These are phyloP conservation scores for roundworm (Caenorhabditis elegans) DNA, from an alignment of 1,140 invertebrate genomes.

Conservation along the genomic window DNA sequence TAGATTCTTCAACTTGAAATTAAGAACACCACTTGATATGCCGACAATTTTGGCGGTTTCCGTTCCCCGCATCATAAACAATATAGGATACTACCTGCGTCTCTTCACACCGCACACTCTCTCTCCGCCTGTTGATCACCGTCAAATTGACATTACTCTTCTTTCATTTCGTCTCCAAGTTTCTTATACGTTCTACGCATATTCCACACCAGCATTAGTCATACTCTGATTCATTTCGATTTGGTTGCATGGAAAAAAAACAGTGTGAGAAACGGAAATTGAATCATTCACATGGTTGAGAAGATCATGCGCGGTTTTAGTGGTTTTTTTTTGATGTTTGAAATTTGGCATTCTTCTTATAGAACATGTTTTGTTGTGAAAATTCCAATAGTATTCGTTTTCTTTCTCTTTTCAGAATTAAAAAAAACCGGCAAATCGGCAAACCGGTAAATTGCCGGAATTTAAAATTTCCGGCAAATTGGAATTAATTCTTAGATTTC, in stretches of 20 bases:
- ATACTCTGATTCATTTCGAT: constrained; percentile 5
- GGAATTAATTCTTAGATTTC: too few relatives aligned
- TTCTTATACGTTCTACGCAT: background rate
- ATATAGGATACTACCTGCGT: background rate
- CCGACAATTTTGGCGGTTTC: background rate
- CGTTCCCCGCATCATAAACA: background rate
- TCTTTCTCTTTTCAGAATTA: too few relatives aligned
- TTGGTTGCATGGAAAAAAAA: background rate
- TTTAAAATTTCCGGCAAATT: too few relatives aligned
- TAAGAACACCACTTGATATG: background rate
- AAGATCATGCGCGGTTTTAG: background rate
- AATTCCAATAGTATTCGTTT: too few relatives aligned
- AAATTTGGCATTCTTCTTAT: too few relatives aligned
- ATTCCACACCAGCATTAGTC: background rate
- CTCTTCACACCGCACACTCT: background rate
- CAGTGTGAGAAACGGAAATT: background rate
- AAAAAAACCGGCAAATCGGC: too few relatives aligned
- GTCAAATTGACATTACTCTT: constrained; percentile 9
- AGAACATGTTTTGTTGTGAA: too few relatives aligned
- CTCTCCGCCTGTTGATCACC: background rate
- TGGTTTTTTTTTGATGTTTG: too few relatives aligned
- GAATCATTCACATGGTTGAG: background rate
- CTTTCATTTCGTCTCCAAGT: background rate
- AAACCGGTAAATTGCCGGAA: too few relatives aligned
- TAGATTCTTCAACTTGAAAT: too few relatives aligned